These are phyloP conservation scores for Malacoraja senta DNA, from an alignment of 2,797 vertebrate species.

Conservation along the genomic window DNA sequence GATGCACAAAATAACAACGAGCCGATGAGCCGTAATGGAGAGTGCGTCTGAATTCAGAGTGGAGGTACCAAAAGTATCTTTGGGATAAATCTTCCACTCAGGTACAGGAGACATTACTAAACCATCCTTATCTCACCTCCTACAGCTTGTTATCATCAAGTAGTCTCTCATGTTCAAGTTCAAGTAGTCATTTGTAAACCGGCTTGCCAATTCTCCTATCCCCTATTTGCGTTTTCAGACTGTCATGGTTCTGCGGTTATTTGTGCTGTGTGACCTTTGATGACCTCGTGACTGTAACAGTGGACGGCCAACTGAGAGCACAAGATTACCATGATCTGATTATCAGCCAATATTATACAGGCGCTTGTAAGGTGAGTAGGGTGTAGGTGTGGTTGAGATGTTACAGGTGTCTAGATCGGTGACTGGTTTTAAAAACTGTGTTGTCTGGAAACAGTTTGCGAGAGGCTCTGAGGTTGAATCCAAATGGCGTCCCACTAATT, in stretches of 20 bases:
- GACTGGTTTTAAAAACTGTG: neutral
- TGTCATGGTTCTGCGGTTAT: neutral
- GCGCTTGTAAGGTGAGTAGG: neutral
- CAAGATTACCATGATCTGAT: neutral
- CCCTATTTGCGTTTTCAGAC: neutral
- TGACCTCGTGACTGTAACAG: neutral
- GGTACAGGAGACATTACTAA: neutral
- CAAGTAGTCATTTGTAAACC: neutral
- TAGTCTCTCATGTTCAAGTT: too few species aligned
- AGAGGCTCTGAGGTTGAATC: too few species aligned
- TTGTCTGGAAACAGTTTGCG: neutral
- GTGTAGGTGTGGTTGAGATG: neutral
- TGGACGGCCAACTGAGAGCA: neutral
- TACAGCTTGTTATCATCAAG: neutral
- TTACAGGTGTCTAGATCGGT: too few species aligned
- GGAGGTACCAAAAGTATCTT: neutral
- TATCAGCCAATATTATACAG: neutral
- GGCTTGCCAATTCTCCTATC: neutral
- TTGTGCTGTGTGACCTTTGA: neutral
- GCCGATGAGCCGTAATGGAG: neutral
- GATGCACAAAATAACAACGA: neutral
- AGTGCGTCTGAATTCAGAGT: neutral
- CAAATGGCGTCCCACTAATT: neutral
- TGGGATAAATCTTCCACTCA: neutral
- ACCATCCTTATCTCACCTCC: neutral